phyloP scores from a whole-genome alignment of 1,140 invertebrate species.

The Mactra quadrangularis region DNA sequence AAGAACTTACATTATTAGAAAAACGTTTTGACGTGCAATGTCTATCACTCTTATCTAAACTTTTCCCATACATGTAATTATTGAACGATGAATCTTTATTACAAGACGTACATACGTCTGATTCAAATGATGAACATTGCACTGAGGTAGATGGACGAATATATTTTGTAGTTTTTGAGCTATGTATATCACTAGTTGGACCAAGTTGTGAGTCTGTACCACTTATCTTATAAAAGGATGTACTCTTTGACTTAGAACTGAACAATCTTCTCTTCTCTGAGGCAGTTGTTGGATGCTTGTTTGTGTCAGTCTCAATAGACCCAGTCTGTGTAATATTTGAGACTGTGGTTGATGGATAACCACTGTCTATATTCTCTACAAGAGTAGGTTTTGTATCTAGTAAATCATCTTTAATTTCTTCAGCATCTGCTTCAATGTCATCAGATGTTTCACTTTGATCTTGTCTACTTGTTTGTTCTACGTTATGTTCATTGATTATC shows the following conservation, averaged over 20 bases:
- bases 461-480: slow-evolving; percentile 9
- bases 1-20: background rate
- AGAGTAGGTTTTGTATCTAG: background rate
- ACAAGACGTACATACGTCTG: background rate
- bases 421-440: background rate
- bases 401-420: too few relatives aligned
- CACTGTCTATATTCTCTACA: slow-evolving; percentile 35
- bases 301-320: background rate
- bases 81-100: background rate
- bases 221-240: slow-evolving; percentile 47
- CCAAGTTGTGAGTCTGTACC: too few relatives aligned
- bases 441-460: slow-evolving; percentile 19
- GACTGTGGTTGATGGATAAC: slow-evolving; percentile 38
- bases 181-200: background rate
- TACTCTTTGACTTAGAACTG: slow-evolving; percentile 45
- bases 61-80: slow-evolving; percentile 7
- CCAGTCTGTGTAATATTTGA: background rate
- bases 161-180: too few relatives aligned
- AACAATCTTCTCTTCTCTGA: slow-evolving; percentile 34
- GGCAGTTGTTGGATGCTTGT: background rate
- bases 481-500: slow-evolving; percentile 51
- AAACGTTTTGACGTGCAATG: background rate
- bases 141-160: background rate
- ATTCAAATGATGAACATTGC: slow-evolving; percentile 32
- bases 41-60: slow-evolving; percentile 11